phyloP scores from a whole-genome alignment of 2,797 vertebrate species.

The Eleutherodactylus coqui region DNA sequence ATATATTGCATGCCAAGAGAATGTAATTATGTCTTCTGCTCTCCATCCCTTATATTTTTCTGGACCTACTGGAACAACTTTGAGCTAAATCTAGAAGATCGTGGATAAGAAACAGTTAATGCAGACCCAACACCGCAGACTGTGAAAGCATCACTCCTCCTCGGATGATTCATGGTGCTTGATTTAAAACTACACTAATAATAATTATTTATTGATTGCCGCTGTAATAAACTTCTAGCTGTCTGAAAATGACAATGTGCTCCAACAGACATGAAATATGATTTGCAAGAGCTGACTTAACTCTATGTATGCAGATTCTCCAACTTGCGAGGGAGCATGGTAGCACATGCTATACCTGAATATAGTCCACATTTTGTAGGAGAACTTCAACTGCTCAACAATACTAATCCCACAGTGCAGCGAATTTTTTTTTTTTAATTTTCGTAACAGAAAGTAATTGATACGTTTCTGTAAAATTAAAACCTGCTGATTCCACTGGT shows the following conservation, averaged over 20 bases:
- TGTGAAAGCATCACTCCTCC: neutral
- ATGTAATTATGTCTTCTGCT: neutral
- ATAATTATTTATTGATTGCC: slow-evolving; percentile 58
- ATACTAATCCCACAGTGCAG: neutral
- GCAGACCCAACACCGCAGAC: neutral
- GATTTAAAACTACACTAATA: slow-evolving; percentile 60
- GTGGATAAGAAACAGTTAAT: slow-evolving; percentile 15
- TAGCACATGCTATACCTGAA: neutral
- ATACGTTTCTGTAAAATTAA: too few relatives aligned
- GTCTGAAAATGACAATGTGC: neutral
- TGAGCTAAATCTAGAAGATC: neutral
- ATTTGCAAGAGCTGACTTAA: neutral
- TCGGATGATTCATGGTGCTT: slow-evolving; percentile 32
- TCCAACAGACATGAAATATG: neutral
- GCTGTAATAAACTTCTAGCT: slow-evolving; percentile 33
- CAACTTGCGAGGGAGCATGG: neutral
- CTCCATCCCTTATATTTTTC: neutral
- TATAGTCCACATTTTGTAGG: neutral
- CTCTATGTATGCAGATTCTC: neutral
- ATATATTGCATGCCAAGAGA: neutral
- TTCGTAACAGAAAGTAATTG: too few relatives aligned
- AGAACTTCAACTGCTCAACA: neutral
- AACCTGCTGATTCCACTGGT: too few relatives aligned
- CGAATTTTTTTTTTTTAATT: too few relatives aligned
- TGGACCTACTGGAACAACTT: neutral